Base-by-base conservation (phyloP, 2,797 vertebrate genomes). In the Siniperca obscura region DNA sequence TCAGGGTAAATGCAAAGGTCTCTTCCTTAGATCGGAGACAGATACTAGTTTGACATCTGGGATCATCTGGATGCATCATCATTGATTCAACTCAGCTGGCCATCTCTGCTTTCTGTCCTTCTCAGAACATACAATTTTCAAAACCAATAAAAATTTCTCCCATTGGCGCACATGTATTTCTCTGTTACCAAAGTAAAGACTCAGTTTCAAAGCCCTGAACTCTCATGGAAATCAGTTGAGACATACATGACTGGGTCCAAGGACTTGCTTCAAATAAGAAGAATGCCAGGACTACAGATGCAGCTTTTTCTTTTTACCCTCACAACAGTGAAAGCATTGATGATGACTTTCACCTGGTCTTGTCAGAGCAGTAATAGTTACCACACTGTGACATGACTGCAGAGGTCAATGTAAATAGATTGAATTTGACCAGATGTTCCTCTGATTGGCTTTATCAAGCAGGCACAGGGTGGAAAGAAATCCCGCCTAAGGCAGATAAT, bases 351-450 rank as follows among this genome's bases (percentile, higher is more conserved):
- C 67, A 66, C 59, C 76, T 73, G 68, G 55, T 50, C 30, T 48
- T 44, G 60, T 65, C 13, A 2, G 50, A 68, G 50, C 44, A 40
- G 22, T 80, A 82, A 80, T 81, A n/a, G 70, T 60, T 84, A 59
- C 56, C 70, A 80, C 66, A 75, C 74, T 69, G 69, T 64, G 44
- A 64, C 42, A 22, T 17, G 27, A 55, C 53, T 17, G 73, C 16
- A 50, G 40, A 80, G 79, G 61, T 78, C 60, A 34, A 0, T n/a
- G 40, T 16, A 44, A 78, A 60, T 40, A 16, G 34, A 38, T 14
- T 72, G 21, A 73, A 44, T 44, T 50, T 50, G 19, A 55, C 55
- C 84, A 86, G 48, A 84, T 86, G 75, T 75, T 84, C 13, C 67
- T 62, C 55, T 48, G 56, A 64, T 12, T 10, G 16, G 8, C 5